phyloP scores from a whole-genome alignment of 2,797 vertebrate genomes.

The Argentina silus region DNA sequence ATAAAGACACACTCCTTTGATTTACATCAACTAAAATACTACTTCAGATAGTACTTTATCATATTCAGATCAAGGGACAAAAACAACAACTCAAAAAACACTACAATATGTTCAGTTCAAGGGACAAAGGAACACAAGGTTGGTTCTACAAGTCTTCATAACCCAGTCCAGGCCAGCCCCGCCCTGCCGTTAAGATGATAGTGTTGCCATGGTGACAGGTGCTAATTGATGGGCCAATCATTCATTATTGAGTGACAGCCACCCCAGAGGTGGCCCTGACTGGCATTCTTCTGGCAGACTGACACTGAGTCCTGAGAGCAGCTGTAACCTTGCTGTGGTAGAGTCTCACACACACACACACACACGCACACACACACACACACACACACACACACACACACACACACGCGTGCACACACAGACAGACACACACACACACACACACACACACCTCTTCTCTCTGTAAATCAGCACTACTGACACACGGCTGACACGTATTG shows the following conservation, averaged over 20 bases:
- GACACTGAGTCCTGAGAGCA: constrained; percentile 59
- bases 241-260: constrained; percentile 74
- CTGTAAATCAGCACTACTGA: constrained; percentile 63
- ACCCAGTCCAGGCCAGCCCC: constrained; percentile 28
- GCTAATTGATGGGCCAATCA: constrained; percentile 77
- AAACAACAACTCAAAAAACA: constrained; percentile 10
- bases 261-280: constrained; percentile 58
- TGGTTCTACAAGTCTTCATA: constrained; percentile 8
- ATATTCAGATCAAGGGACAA: neutral
- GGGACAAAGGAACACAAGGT: constrained; percentile 23
- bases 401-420: constrained; percentile 11
- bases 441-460: constrained; percentile 23
- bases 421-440: constrained; percentile 25
- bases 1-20: no score
- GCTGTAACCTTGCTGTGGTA: constrained; percentile 63
- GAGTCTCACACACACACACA: constrained; percentile 33
- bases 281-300: constrained; percentile 69
- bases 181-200: constrained; percentile 57
- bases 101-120: constrained; percentile 14
- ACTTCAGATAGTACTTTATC: no score
- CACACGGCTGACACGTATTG: constrained; percentile 70
- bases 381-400: constrained; percentile 25
- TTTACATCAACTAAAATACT: no score
- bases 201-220: constrained; percentile 72
- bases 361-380: constrained; percentile 6